These are phyloP conservation scores for Mixornis gularis DNA, from an alignment of 2,113 vertebrate species.

Conservation along the genomic window DNA sequence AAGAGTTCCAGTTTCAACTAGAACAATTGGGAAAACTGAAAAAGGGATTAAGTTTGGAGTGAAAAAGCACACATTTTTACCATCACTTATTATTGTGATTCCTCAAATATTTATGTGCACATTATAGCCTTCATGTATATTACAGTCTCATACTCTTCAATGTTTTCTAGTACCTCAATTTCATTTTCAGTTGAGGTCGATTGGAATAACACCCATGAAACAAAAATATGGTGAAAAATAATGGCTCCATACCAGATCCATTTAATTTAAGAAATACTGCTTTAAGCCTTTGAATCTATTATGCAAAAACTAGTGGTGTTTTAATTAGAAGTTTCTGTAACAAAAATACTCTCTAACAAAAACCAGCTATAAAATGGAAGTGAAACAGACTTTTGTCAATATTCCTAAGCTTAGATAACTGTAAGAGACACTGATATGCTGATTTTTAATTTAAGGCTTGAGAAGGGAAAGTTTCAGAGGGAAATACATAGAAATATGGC, in stretches of 20 bases:
- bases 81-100: neutral
- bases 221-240: neutral
- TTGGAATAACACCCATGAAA: neutral
- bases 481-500: slow-evolving; percentile 37
- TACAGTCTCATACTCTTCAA: neutral
- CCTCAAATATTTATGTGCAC: neutral
- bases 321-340: neutral
- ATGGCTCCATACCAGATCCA: neutral
- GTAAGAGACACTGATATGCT: neutral
- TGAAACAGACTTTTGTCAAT: slow-evolving; percentile 25
- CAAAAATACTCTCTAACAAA: neutral
- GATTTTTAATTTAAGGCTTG: slow-evolving; percentile 45
- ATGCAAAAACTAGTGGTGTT: neutral
- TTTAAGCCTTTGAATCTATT: neutral
- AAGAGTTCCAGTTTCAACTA: neutral
- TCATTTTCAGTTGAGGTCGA: neutral
- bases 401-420: slow-evolving; percentile 49
- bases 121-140: neutral
- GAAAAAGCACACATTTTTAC: neutral
- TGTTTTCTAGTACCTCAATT: neutral
- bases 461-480: slow-evolving; percentile 51
- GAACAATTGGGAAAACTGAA: neutral
- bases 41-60: neutral
- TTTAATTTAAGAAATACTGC: neutral
- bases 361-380: neutral